phyloP scores from a whole-genome alignment of 1,140 invertebrate species.

The Archegozetes longisetosus region DNA sequence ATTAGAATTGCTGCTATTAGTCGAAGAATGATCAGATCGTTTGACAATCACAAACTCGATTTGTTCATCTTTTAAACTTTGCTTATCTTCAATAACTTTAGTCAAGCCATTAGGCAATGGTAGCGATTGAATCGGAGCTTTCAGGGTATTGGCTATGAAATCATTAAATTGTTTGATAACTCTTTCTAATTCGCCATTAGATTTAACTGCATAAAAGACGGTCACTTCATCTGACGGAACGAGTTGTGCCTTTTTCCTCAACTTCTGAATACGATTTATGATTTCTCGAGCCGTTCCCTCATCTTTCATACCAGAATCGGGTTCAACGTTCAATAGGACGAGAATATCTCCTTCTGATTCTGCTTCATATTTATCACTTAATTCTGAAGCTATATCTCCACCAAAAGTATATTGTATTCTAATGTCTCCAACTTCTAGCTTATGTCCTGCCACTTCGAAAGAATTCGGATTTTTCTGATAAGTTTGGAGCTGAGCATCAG shows the following conservation, averaged over 20 bases:
- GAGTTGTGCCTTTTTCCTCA: slow-evolving; percentile 87
- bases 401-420: slow-evolving; percentile 62
- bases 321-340: slow-evolving; percentile 36
- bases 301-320: slow-evolving; percentile 73
- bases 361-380: slow-evolving; percentile 61
- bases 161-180: slow-evolving; percentile 2
- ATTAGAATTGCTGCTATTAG: too few species aligned
- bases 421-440: slow-evolving; percentile 60
- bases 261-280: slow-evolving; percentile 88
- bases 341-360: slow-evolving; percentile 57
- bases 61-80: not conserved
- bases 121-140: not conserved
- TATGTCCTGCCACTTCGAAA: slow-evolving; percentile 48
- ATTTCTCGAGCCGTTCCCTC: slow-evolving; percentile 86
- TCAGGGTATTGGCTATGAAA: not conserved
- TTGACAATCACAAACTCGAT: not conserved
- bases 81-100: not conserved
- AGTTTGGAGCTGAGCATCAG: slow-evolving; percentile 11
- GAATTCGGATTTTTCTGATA: slow-evolving; percentile 12
- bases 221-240: slow-evolving; percentile 77
- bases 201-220: slow-evolving; percentile 46
- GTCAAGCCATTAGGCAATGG: not conserved
- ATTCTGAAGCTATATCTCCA: slow-evolving; percentile 39
- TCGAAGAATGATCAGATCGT: not conserved
- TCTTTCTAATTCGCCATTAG: not conserved